A percentile compares a stretch with the other conserved stretches of the same genome.
These are phyloP conservation scores for Mystacornis crossleyi DNA, from an alignment of 2,113 vertebrate genomes.

Conservation along the genomic window DNA sequence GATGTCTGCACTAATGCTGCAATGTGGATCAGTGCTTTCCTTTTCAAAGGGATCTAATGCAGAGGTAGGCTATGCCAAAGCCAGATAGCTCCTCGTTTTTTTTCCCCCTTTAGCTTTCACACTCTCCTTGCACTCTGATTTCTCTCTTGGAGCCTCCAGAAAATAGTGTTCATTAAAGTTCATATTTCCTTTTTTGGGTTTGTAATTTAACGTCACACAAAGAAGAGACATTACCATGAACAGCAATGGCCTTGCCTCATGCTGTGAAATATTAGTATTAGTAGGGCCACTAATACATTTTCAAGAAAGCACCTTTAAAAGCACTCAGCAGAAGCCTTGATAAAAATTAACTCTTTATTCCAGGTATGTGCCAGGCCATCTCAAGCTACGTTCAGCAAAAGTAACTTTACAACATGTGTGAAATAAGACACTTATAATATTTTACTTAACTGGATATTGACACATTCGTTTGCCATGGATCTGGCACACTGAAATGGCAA, in stretches of 20 bases:
- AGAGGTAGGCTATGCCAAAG: neutral
- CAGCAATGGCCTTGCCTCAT: neutral
- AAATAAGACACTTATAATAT: neutral
- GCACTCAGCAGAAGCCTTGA: neutral
- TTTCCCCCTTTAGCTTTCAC: neutral
- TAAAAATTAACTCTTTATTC: neutral
- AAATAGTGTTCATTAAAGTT: neutral
- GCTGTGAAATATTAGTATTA: neutral
- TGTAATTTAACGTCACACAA: neutral
- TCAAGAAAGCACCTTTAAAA: neutral
- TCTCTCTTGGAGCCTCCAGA: neutral
- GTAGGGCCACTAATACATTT: neutral
- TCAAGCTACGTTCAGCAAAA: neutral
- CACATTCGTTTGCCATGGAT: neutral
- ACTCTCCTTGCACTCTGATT: neutral
- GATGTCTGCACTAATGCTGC: neutral
- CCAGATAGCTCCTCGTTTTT: neutral
- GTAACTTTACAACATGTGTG: neutral
- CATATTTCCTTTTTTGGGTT: neutral
- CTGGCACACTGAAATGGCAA: neutral
- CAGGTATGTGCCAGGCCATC: neutral
- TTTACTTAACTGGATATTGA: neutral
- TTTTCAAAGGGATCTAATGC: neutral
- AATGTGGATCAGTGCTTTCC: neutral
- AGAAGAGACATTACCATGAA: neutral